Percentiles rank a stretch among this genome's conserved stretches.
Evolutionary conservation across 2,888 invertebrate genomes (phyloP).

Genomic region (Operophtera brumata): DNA sequence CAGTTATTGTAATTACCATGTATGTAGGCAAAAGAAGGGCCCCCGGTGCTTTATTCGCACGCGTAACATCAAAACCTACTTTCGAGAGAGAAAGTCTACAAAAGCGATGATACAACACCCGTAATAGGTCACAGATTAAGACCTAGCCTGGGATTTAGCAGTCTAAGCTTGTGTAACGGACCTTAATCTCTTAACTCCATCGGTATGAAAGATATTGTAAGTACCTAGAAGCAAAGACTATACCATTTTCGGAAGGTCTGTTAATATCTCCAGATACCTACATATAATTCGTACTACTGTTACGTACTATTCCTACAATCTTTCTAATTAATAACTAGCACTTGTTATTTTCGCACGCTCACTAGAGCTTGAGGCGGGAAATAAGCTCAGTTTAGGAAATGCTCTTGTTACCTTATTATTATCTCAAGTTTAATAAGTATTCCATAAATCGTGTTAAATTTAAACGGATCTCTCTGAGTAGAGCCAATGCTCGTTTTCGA

Average conservation of each 20-base stretch:
- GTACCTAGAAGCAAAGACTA: not conserved
- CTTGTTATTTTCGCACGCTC: not conserved
- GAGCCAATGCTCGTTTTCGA: not conserved
- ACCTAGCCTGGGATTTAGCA: conserved; percentile 27
- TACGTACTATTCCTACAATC: too few relatives aligned
- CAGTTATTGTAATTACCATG: conserved; percentile 16
- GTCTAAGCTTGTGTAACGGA: conserved; percentile 23
- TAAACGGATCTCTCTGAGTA: not conserved
- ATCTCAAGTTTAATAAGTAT: not conserved
- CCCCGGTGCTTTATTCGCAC: conserved; percentile 20
- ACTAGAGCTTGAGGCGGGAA: not conserved
- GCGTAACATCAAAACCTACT: conserved; percentile 37
- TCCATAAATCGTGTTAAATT: not conserved
- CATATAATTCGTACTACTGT: too few relatives aligned
- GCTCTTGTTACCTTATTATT: not conserved
- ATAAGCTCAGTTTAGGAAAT: conserved; percentile 1
- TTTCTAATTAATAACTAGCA: not conserved
- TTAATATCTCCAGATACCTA: not conserved
- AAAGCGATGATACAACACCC: conserved; percentile 35
- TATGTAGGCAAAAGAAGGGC: conserved; percentile 25
- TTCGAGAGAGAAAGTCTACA: conserved; percentile 36
- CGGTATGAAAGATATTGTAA: conserved; percentile 6
- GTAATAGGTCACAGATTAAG: conserved; percentile 40
- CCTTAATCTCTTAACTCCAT: conserved; percentile 16
- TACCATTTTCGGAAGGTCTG: not conserved